Conservation (phyloP, 2,113 vertebrate genomes). For the Austrofundulus limnaeus region DNA sequence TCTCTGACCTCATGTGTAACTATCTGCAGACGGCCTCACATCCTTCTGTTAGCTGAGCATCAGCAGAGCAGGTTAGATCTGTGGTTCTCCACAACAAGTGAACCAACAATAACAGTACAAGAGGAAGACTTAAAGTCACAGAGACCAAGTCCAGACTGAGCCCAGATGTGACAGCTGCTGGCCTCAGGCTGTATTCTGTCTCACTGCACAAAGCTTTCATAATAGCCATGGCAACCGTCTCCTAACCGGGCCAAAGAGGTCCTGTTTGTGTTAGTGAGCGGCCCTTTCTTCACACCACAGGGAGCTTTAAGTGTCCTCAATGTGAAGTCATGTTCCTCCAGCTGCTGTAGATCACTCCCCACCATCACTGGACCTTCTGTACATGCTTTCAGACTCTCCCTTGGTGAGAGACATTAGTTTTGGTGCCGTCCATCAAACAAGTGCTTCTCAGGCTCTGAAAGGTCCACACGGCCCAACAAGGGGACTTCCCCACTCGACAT, state of each 20-base stretch:
- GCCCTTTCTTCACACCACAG: conserved; percentile 56
- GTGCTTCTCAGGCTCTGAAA: conserved; percentile 43
- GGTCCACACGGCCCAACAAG: conserved; percentile 12
- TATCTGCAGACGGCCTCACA: background rate
- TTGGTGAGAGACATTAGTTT: conserved; percentile 48
- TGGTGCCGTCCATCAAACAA: conserved; percentile 37
- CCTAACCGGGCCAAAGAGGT: conserved; percentile 58
- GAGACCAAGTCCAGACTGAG: too few species aligned
- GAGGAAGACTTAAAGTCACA: background rate
- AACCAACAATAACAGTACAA: background rate
- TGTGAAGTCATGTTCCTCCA: conserved; percentile 1
- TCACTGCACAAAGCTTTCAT: conserved; percentile 53
- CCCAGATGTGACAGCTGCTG: conserved; percentile 65
- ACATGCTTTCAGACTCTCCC: conserved; percentile 62
- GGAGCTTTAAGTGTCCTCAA: conserved; percentile 2
- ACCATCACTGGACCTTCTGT: conserved; percentile 40
- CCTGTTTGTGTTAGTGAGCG: conserved; percentile 26
- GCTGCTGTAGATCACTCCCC: conserved; percentile 14
- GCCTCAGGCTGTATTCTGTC: conserved; percentile 34
- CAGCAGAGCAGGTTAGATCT: background rate
- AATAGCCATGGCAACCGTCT: conserved; percentile 67
- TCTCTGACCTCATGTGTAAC: background rate
- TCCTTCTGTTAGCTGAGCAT: too few species aligned
- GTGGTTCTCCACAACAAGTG: background rate
- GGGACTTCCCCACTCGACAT: conserved; percentile 48